Percentiles rank a stretch among this genome's conserved stretches.
These are phyloP conservation scores for Halcyon badia DNA, from an alignment of 2,797 vertebrate species.

Conservation along the genomic window DNA sequence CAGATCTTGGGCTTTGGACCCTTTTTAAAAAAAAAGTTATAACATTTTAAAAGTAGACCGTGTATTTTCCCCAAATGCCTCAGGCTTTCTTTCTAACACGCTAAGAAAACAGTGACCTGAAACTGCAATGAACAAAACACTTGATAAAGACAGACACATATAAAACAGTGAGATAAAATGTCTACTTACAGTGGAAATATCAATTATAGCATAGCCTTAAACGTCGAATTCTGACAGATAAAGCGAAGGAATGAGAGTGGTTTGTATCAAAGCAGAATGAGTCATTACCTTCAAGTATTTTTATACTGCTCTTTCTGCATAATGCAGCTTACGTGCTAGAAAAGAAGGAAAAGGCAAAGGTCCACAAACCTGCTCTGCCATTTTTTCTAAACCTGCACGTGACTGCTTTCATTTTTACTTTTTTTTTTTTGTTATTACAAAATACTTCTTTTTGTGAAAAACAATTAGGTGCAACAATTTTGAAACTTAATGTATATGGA, in stretches of 20 bases:
- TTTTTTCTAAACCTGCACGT: not conserved
- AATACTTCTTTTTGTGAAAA: not conserved
- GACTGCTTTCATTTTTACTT: not conserved
- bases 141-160: not conserved
- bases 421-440: no score
- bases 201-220: not conserved
- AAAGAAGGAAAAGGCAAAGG: not conserved
- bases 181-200: not conserved
- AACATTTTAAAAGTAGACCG: not conserved
- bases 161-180: not conserved
- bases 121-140: not conserved
- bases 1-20: not conserved
- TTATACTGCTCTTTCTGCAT: not conserved
- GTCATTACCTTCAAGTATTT: not conserved
- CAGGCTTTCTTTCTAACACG: not conserved
- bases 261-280: not conserved
- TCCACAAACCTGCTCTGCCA: not conserved
- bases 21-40: not conserved
- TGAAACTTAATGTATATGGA: not conserved
- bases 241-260: not conserved
- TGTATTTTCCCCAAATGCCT: not conserved
- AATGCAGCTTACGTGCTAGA: not conserved
- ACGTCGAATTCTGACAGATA: not conserved
- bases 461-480: not conserved
- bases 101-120: not conserved